A percentile compares a stretch with the other conserved stretches of the same genome.
Conservation (phyloP, 37 sponge, comb jelly and placozoan species). For the Crambe crambe region DNA sequence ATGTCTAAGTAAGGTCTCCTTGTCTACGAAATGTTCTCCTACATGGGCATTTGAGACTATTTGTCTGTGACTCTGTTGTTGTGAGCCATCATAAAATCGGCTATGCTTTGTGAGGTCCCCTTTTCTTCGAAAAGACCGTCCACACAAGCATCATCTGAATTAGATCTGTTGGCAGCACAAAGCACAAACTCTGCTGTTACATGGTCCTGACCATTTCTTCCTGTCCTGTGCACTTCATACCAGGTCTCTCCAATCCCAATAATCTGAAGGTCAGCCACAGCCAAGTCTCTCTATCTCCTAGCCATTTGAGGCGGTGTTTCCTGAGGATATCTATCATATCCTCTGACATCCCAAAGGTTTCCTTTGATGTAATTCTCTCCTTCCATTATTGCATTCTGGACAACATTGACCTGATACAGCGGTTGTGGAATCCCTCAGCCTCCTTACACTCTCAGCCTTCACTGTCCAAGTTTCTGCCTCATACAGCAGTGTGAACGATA, state of each 20-base stretch:
- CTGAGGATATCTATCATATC: too few relatives aligned
- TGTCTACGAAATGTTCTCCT: not conserved
- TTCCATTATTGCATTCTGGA: too few relatives aligned
- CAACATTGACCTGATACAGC: too few relatives aligned
- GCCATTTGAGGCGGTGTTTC: too few relatives aligned
- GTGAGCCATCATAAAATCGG: not conserved
- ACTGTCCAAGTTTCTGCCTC: too few relatives aligned
- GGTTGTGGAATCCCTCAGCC: too few relatives aligned
- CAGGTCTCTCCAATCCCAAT: slow-evolving; percentile 1
- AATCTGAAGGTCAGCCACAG: not conserved
- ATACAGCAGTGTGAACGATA: too few relatives aligned
- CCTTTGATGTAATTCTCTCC: too few relatives aligned
- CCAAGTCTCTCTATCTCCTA: slow-evolving; percentile 10
- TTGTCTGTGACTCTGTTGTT: not conserved
- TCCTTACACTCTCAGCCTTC: too few relatives aligned
- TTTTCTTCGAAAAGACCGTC: slow-evolving; percentile 12
- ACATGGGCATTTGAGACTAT: not conserved
- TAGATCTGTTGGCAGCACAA: not conserved
- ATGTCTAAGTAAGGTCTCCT: slow-evolving; percentile 14
- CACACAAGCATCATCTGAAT: slow-evolving; percentile 9
- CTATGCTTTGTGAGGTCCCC: slow-evolving; percentile 4
- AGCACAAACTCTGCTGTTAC: not conserved
- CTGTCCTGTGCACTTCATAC: slow-evolving; percentile 5
- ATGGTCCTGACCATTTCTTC: not conserved
- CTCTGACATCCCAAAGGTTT: too few relatives aligned